Evolutionary conservation across 2,888 invertebrate species (phyloP), one percentile per base, ranked within the genome.

Genomic region (Agriopis aurantiaria): DNA sequence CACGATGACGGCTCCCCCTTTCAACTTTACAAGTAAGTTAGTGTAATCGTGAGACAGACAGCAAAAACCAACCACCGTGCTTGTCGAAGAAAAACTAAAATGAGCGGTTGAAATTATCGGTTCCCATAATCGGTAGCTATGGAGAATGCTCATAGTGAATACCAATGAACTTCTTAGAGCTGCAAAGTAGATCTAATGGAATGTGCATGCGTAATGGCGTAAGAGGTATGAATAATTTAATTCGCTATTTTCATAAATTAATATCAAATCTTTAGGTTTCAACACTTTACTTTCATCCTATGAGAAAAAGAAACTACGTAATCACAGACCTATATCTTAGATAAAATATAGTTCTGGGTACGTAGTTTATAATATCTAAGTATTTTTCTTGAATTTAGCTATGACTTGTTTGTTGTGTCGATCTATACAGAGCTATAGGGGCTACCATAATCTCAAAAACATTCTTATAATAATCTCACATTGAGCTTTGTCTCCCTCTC

Each of bases 81-180:
- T 17, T 33, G 56, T 17, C 17, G 46, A 58, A 48, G 58, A 46
- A 58, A 48, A 58, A 46, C 12, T 23, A 45, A 17, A 43, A 43
- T 43, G 11, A 57, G 43, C 41, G 56, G 43, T 57, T 57, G 43
- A 43, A 57, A 43, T 57, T 10, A 57, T 57, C 56, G 43, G 56
- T 57, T 57, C 56, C 56, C 43, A 57, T 57, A 57, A 17, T 17
- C 41, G 43, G 43, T 43, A 14, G 61, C 48, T 76, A 74, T 76
- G 69, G 65, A 74, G 62, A 72, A 70, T 75, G 73, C 70, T 71
- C 49, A 76, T 68, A 73, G 65, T 70, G 71, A 74, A 78, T 75
- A 73, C 66, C 76, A 77, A 82, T 79, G 41, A 59, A 52, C 67
- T 77, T 78, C 78, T 81, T 77, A 67, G 72, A 69, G 66, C 74